Evolutionary conservation across 2,797 vertebrate genomes (phyloP).

Genomic region (Ara ararauna): DNA sequence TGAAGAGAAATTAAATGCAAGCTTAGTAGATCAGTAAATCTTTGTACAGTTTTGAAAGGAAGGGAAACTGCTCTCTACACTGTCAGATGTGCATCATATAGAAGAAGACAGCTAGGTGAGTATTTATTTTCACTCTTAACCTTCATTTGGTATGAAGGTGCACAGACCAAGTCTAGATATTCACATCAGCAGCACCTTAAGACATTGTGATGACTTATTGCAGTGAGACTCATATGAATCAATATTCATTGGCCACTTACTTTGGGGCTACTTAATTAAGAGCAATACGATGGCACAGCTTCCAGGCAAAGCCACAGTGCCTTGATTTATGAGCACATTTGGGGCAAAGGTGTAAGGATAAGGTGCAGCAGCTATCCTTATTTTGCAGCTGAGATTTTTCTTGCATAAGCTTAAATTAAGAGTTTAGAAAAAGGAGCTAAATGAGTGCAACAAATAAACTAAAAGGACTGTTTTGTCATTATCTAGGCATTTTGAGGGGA

Average conservation of each 20-base stretch:
- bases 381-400: neutral
- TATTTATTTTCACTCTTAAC: neutral
- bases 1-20: neutral
- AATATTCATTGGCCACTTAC: neutral
- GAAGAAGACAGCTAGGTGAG: neutral
- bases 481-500: neutral
- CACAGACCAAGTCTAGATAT: neutral
- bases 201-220: neutral
- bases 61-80: neutral
- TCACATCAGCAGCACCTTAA: neutral
- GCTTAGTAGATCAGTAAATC: neutral
- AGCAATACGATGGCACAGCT: neutral
- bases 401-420: neutral
- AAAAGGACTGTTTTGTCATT: neutral
- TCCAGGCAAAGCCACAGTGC: neutral
- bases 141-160: neutral
- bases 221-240: neutral
- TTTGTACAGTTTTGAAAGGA: neutral
- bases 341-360: neutral
- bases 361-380: neutral
- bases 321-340: neutral
- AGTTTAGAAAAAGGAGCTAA: neutral
- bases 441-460: neutral
- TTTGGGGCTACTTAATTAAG: neutral
- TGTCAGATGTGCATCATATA: neutral